phyloP scores from a whole-genome alignment of 2,888 invertebrate genomes.

The Atrina japonica region DNA sequence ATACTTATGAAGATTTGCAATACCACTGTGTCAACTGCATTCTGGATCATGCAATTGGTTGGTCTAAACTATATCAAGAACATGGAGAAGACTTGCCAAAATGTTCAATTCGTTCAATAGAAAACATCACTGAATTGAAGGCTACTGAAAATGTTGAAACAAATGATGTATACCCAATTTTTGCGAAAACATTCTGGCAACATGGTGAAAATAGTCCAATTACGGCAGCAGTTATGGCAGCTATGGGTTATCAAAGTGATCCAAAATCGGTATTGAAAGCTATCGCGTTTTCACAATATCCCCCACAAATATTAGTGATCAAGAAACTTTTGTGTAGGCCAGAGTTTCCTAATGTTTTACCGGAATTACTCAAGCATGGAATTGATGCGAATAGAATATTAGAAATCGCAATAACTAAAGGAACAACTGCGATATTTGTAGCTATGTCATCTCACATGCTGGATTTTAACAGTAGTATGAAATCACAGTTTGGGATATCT shows the following conservation, averaged over 20 bases:
- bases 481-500: not conserved
- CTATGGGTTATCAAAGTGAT: slow-evolving; percentile 22
- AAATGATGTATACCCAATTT: not conserved
- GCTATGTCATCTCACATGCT: too few relatives aligned
- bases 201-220: slow-evolving; percentile 16
- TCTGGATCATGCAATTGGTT: slow-evolving; percentile 52
- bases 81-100: not conserved
- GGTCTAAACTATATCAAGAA: slow-evolving; percentile 48
- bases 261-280: too few relatives aligned
- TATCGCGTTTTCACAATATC: too few relatives aligned
- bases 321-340: too few relatives aligned
- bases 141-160: too few relatives aligned
- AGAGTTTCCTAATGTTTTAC: not conserved
- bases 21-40: slow-evolving; percentile 51
- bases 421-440: too few relatives aligned
- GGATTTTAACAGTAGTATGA: too few relatives aligned
- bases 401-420: too few relatives aligned
- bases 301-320: too few relatives aligned
- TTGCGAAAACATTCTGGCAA: not conserved
- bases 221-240: slow-evolving; percentile 11
- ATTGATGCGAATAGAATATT: not conserved
- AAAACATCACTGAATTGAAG: too few relatives aligned
- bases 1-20: slow-evolving; percentile 25
- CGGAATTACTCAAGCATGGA: not conserved
- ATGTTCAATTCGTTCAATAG: slow-evolving; percentile 1